A percentile compares a stretch with the other conserved stretches of the same genome.
Conservation (phyloP, 2,113 vertebrate species). For the Burhinus bistriatus region DNA sequence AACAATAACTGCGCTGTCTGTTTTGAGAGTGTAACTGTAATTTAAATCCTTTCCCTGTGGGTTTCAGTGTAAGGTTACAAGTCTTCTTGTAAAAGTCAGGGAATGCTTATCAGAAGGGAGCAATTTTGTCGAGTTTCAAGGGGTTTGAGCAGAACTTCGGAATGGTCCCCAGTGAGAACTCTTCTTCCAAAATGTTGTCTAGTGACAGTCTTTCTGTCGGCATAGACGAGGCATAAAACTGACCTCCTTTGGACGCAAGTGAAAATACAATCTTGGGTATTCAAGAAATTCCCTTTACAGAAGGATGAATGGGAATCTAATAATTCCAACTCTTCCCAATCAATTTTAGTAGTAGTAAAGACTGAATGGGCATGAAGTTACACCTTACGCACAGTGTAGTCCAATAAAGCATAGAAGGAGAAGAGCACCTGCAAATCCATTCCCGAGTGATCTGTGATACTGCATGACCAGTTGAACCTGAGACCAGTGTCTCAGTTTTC, state of each 20-base stretch:
- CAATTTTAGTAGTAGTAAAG: not conserved
- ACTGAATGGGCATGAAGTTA: not conserved
- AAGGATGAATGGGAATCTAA: not conserved
- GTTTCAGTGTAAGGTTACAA: not conserved
- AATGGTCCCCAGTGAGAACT: not conserved
- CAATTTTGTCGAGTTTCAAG: not conserved
- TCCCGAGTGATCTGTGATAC: not conserved
- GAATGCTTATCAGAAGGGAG: not conserved
- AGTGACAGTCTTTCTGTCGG: not conserved
- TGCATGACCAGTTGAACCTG: not conserved
- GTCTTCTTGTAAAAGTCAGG: not conserved
- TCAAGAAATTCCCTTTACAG: not conserved
- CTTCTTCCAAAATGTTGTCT: not conserved
- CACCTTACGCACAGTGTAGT: not conserved
- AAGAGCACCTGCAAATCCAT: not conserved
- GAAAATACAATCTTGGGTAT: not conserved
- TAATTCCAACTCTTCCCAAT: not conserved
- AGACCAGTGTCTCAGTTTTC: not conserved
- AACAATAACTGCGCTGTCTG: fast-evolving
- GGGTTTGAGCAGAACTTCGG: not conserved
- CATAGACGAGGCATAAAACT: not conserved
- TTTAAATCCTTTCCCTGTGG: not conserved
- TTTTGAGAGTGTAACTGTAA: not conserved
- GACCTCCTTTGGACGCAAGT: not conserved
- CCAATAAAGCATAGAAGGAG: not conserved